Evolutionary conservation across 37 sponge, comb jelly and placozoan species (phyloP), one percentile per base, ranked within the genome.

Genomic region (Agelas oroides): DNA sequence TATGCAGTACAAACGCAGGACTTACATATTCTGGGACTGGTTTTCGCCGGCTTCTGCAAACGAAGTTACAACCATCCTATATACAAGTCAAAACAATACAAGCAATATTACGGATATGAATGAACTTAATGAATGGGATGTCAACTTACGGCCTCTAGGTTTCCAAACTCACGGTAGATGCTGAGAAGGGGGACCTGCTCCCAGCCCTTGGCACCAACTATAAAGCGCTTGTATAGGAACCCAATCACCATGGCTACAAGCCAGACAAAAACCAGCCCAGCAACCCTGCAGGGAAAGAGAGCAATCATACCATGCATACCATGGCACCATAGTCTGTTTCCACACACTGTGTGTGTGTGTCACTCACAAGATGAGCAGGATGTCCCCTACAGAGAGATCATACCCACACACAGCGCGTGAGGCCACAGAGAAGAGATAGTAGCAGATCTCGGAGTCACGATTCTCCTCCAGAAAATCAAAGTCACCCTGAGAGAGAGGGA

Each of bases 41-140:
- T 35, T 82, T 64, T 5, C 71, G 54, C 23, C 77, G 70, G 25
- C 76, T 76, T 5, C 95, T 61, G 65, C 95, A 95, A 27, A 91
- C 89, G 11, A 91, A 62, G 86, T 95, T 89, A 82, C 95, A 95
- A 35, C 95, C 95, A 33, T 95, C 95, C 94, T 94, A 65, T 27
- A 75, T 76, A 40, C 8, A 67, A 31, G 13, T 35, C 28, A 38
- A 23, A 65, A 36, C 5, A 35, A 54, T 27, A 74, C 70, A 53
- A n/a, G 31, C 33, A 35, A 78, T 14, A 31, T 54, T 76, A 24
- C 18, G 24, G 52, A n/a, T n/a, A n/a, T n/a, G n/a, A n/a, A n/a
- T n/a, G n/a, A n/a, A n/a, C n/a, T n/a, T n/a, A n/a, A n/a, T n/a
- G n/a, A n/a, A n/a, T n/a, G n/a, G n/a, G 46, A 53, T 64, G 53